Conservation (phyloP, 2,113 vertebrate genomes). For the Gobio gobio region DNA sequence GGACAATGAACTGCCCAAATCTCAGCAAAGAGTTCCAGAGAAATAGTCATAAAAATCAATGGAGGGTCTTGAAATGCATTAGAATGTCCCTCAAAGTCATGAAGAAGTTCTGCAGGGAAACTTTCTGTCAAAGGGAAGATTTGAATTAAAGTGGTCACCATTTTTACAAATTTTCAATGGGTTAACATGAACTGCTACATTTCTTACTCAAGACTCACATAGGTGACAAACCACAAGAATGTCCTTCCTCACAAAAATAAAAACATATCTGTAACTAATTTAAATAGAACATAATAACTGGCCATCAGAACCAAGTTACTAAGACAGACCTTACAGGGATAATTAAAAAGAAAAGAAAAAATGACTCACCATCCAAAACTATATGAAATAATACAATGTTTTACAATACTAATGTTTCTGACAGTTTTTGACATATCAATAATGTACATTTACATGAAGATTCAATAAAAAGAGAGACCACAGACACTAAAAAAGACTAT, state of each 20-base stretch:
- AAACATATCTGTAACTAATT: conserved; percentile 3
- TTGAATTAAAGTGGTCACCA: background rate
- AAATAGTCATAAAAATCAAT: conserved; percentile 12
- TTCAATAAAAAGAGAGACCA: background rate
- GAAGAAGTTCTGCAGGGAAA: background rate
- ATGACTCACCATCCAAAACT: background rate
- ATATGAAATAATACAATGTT: background rate
- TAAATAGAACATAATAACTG: background rate
- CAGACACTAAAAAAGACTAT: background rate
- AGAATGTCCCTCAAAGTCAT: conserved; percentile 29
- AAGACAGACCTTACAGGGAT: background rate
- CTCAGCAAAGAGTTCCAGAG: background rate
- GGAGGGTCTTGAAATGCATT: conserved; percentile 17
- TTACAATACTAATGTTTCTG: background rate
- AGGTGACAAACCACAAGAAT: background rate
- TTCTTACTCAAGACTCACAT: background rate
- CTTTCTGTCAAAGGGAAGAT: conserved; percentile 11
- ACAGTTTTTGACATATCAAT: background rate
- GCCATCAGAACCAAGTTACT: background rate
- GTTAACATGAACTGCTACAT: background rate
- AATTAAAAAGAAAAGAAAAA: background rate
- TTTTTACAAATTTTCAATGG: background rate
- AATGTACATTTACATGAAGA: background rate
- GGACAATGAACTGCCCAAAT: conserved; percentile 26
- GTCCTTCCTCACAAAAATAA: conserved; percentile 3